These are phyloP conservation scores for Baronia brevicornis DNA, from an alignment of 2,888 invertebrate genomes.

Conservation along the genomic window DNA sequence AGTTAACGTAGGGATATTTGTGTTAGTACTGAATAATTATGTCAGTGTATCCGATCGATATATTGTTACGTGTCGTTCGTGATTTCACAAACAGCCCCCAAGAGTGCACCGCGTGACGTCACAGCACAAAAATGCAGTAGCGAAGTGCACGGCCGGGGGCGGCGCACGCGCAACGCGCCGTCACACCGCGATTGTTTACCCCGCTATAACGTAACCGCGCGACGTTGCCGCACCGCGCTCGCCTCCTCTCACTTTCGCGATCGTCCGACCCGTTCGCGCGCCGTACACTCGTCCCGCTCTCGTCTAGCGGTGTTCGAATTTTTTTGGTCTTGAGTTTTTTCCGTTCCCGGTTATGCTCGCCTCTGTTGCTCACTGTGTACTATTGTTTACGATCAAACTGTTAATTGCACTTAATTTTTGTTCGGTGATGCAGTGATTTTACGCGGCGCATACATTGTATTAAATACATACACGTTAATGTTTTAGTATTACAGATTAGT, in stretches of 20 bases:
- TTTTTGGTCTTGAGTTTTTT: conserved; percentile 69
- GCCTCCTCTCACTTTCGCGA: conserved; percentile 74
- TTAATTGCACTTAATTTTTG: conserved; percentile 19
- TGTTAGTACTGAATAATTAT: no score
- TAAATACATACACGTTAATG: neutral
- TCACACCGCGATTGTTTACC: conserved; percentile 69
- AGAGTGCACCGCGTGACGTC: conserved; percentile 42
- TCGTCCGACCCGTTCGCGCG: conserved; percentile 36
- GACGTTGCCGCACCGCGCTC: conserved; percentile 62
- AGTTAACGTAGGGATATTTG: no score
- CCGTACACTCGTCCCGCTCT: conserved; percentile 41
- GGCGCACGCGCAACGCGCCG: conserved; percentile 61
- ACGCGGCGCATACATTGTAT: neutral
- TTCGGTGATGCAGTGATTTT: neutral
- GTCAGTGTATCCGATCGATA: conserved; percentile 6
- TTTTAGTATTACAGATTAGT: no score
- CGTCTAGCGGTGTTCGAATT: conserved; percentile 71
- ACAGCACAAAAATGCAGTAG: conserved; percentile 59
- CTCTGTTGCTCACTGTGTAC: conserved; percentile 41
- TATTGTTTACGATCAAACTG: conserved; percentile 47
- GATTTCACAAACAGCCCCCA: conserved; percentile 7
- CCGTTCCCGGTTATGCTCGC: conserved; percentile 56
- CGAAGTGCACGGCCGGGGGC: conserved; percentile 55
- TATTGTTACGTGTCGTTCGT: conserved; percentile 11
- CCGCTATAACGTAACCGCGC: conserved; percentile 61